phyloP scores from a whole-genome alignment of 2,888 invertebrate genomes.

The Troilus luridus region DNA sequence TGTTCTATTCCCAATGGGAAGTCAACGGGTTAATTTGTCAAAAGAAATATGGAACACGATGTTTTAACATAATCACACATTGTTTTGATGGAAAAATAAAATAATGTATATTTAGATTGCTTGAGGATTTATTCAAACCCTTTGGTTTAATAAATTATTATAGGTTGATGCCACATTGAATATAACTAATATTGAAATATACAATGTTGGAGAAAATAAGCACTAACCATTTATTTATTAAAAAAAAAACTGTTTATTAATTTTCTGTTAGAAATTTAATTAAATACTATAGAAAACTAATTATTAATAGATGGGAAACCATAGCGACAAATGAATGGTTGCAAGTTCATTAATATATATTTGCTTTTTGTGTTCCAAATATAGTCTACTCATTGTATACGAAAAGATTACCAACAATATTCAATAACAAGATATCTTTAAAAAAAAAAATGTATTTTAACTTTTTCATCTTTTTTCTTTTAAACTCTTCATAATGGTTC shows the following conservation, averaged over 20 bases:
- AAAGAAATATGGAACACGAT: background rate
- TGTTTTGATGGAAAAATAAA: background rate
- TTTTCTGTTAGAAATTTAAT: too few relatives aligned
- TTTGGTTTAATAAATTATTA: background rate
- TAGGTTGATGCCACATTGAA: background rate
- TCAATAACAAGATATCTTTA: background rate
- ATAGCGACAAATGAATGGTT: background rate
- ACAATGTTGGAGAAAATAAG: too few relatives aligned
- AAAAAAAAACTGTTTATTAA: too few relatives aligned
- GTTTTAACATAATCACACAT: background rate
- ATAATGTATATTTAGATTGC: background rate
- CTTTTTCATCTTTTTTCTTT: background rate
- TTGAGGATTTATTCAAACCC: too few relatives aligned
- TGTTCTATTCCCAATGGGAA: too few relatives aligned
- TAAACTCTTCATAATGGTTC: background rate
- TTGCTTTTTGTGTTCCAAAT: too few relatives aligned
- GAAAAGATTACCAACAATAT: background rate
- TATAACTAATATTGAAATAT: too few relatives aligned
- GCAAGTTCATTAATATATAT: too few relatives aligned
- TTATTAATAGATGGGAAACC: background rate
- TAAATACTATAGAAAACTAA: too few relatives aligned
- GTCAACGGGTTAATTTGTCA: background rate
- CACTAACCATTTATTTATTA: too few relatives aligned
- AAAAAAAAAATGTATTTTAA: background rate
- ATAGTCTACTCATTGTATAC: background rate